Base-by-base conservation (phyloP, 2,888 invertebrate genomes). In the Diogma glabrata region DNA sequence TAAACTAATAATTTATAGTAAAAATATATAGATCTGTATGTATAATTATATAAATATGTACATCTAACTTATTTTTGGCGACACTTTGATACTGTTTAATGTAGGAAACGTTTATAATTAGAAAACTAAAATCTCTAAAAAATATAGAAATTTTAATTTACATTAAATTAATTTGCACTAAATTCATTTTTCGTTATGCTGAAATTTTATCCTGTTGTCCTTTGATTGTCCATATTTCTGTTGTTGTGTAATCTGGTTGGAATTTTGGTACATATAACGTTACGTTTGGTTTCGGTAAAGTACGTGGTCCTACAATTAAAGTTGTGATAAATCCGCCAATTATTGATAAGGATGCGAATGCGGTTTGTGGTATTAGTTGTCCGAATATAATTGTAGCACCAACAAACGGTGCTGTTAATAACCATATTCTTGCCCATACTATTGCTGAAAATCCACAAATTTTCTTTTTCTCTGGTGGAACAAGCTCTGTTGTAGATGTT, bases 401-500 rank as follows among this genome's bases (percentile, higher is more conserved):
- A 46, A 70, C 61, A 51, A 70, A 70, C 22, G 70, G 70, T n/a
- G 69, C 70, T 4, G 64, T 64, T 33, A 70, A 56, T 3, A 70
- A 62, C 69, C 69, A 70, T 51, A 69, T 66, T 9, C 70, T 61
- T 22, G 70, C 70, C 69, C 69, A 70, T 47, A 69, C 67, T 49
- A 69, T 69, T 20, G 70, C 67, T 23, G 70, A 70, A 49, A 66
- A 70, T 26, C 64, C 60, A 38, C 66, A 64, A 24, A 70, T 66
- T 53, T 65, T 68, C 51, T 64, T 66, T 38, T 67, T 68, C 7
- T 69, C 68, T 3, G 60, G 62, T 28, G 61, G 61, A 3, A 71
- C 70, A 30, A 72, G 53, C 54, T 72, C 71, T 10, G 66, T 66
- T 5, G 70, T 71, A 56, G 71, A 66, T 9, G 70, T 71, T 14